A percentile compares a stretch with the other conserved stretches of the same genome.
phyloP scores from a whole-genome alignment of 2,113 vertebrate species.

The Nibea coibor region DNA sequence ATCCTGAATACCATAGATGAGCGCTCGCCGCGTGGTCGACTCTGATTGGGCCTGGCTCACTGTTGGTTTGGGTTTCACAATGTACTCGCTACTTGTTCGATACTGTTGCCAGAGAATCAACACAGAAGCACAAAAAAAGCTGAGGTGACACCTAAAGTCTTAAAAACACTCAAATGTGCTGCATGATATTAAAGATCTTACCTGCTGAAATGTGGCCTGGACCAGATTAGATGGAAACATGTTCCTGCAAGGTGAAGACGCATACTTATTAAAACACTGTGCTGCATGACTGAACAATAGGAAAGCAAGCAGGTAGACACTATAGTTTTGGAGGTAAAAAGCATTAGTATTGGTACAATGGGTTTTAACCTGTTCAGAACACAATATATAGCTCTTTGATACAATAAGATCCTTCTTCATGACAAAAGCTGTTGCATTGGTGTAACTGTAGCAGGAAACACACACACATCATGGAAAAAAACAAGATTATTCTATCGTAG shows the following conservation, averaged over 20 bases:
- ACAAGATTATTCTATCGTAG: background rate
- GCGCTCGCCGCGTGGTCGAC: conserved; percentile 82
- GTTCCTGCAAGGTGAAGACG: conserved; percentile 85
- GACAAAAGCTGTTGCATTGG: too few relatives aligned
- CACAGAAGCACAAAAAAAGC: background rate
- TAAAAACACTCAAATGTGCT: background rate
- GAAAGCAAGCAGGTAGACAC: background rate
- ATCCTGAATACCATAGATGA: conserved; percentile 92
- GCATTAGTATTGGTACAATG: background rate
- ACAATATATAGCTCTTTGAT: background rate
- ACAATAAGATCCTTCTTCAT: background rate
- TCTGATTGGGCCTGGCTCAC: conserved; percentile 75
- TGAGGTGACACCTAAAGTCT: too few relatives aligned
- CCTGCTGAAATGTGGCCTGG: conserved; percentile 98
- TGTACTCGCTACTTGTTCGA: conserved; percentile 90
- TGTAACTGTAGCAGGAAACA: background rate
- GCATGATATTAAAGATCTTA: conserved; percentile 60
- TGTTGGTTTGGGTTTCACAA: conserved; percentile 85
- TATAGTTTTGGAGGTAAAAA: background rate
- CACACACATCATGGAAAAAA: background rate
- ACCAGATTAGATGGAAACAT: conserved; percentile 98
- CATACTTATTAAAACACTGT: background rate
- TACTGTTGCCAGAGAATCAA: conserved; percentile 84
- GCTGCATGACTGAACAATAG: background rate
- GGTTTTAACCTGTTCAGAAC: too few relatives aligned